phyloP scores from a whole-genome alignment of 1,140 invertebrate species.

The Anoplolepis gracilipes region DNA sequence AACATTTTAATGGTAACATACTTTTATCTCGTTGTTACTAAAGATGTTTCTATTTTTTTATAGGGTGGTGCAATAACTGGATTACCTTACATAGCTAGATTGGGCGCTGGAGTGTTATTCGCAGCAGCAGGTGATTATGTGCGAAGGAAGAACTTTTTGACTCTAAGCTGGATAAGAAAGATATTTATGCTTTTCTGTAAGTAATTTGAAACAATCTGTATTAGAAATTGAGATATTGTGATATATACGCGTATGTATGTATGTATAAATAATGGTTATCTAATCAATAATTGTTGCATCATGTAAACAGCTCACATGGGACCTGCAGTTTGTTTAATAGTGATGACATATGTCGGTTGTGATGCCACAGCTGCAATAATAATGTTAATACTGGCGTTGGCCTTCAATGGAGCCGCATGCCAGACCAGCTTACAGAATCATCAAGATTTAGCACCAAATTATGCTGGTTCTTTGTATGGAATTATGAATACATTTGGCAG shows the following conservation, averaged over 20 bases:
- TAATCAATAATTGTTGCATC: slow-evolving; percentile 33
- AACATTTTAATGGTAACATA: too few relatives aligned
- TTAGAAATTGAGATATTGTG: background rate
- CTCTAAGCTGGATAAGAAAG: slow-evolving; percentile 89
- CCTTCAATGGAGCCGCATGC: slow-evolving; percentile 93
- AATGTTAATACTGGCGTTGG: slow-evolving; percentile 91
- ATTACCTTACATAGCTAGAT: slow-evolving; percentile 89
- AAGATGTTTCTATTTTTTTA: slow-evolving; percentile 40
- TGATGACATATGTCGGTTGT: slow-evolving; percentile 89
- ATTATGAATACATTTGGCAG: slow-evolving; percentile 91
- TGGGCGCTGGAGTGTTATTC: slow-evolving; percentile 89
- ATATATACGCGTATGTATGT: background rate
- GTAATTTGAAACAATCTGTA: slow-evolving; percentile 74
- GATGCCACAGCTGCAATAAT: slow-evolving; percentile 88
- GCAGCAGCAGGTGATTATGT: slow-evolving; percentile 89
- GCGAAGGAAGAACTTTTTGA: slow-evolving; percentile 86
- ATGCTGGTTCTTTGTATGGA: slow-evolving; percentile 91
- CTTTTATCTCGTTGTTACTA: background rate
- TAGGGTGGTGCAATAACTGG: slow-evolving; percentile 90
- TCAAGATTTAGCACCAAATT: slow-evolving; percentile 93
- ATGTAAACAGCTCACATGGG: slow-evolving; percentile 88
- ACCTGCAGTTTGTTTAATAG: slow-evolving; percentile 89
- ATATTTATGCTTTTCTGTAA: slow-evolving; percentile 90
- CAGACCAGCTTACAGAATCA: slow-evolving; percentile 94
- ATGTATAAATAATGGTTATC: background rate